phyloP scores from a whole-genome alignment of 2,888 invertebrate species.

The Euzetes globulus region DNA sequence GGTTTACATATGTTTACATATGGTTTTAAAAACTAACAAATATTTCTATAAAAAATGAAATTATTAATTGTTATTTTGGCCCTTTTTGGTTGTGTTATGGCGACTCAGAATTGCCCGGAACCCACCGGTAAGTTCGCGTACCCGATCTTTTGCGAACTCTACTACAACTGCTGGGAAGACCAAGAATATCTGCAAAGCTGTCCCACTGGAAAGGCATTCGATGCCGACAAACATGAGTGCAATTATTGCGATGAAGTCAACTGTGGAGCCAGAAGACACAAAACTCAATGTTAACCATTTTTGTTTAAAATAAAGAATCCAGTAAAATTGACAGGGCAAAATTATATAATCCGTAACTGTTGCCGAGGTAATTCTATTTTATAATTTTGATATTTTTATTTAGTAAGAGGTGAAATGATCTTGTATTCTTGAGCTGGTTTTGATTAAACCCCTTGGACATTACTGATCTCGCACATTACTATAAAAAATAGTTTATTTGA shows the following conservation, averaged over 20 bases:
- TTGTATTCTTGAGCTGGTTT: too few relatives aligned
- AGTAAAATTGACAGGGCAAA: too few relatives aligned
- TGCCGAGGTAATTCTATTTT: too few relatives aligned
- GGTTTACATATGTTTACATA: too few relatives aligned
- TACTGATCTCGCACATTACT: too few relatives aligned
- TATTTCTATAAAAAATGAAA: not conserved
- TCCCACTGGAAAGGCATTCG: not conserved
- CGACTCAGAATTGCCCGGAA: not conserved
- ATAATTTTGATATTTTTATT: too few relatives aligned
- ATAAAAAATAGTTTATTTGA: too few relatives aligned
- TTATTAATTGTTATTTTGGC: not conserved
- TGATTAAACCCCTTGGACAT: too few relatives aligned
- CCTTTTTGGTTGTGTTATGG: not conserved
- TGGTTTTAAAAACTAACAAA: too few relatives aligned
- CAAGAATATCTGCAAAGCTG: not conserved
- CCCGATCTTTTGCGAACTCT: not conserved
- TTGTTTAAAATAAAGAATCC: too few relatives aligned
- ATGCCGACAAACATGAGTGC: conserved; percentile 2
- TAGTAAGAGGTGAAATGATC: too few relatives aligned
- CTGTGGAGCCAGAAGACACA: not conserved
- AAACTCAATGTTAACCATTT: not conserved
- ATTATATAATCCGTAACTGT: too few relatives aligned
- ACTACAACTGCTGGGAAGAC: conserved; percentile 21
- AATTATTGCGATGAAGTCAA: not conserved
- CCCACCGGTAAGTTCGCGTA: conserved; percentile 11